Evolutionary conservation across 64 coral and sea anemone genomes (phyloP), one percentile per base, ranked within the genome.

Genomic region (Trachythela sp.): DNA sequence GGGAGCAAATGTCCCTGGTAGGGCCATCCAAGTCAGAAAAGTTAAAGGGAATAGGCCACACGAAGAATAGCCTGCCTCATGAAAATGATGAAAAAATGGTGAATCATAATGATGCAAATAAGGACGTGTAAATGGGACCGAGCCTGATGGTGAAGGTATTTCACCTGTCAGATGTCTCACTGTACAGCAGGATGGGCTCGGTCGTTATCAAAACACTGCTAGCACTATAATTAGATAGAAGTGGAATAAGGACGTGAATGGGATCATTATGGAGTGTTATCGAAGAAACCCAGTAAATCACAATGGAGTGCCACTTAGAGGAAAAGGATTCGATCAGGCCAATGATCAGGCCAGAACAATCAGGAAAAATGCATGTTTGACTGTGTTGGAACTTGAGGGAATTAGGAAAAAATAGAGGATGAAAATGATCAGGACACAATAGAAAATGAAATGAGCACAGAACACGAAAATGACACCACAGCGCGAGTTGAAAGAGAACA

Each of bases 311-410:
- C 54, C 36, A 48, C 8, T 54, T 30, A 86, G 31, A 86, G 54
- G 84, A 31, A 88, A 76, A 34, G 87, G 41, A 22, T 92, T 67
- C 86, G 89, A n/a, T n/a, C n/a, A n/a, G n/a, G n/a, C n/a, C n/a
- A n/a, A n/a, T 86, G 89, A 91, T 86, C 89, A 91, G 54, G 89
- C 89, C 18, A 87, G 84, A 43, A 84, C 89, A 38, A 84, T 90
- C 38, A 91, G 84, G 51, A 91, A 77, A n/a, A 77, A 77, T 77
- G 71, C 7, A 77, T 77, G 71, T 6, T 17, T 77, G 32, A 77
- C 71, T 77, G 71, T 10, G 71, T 36, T 77, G 17, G 71, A 77
- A 35, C 71, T 77, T 77, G 71, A 77, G 32, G 36, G 6, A 35
- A 77, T 77, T n/a, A 77, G 36, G 32, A 77, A n/a, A 77, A 35